phyloP scores from a whole-genome alignment of 1,140 invertebrate genomes.

The Bombus affinis region DNA sequence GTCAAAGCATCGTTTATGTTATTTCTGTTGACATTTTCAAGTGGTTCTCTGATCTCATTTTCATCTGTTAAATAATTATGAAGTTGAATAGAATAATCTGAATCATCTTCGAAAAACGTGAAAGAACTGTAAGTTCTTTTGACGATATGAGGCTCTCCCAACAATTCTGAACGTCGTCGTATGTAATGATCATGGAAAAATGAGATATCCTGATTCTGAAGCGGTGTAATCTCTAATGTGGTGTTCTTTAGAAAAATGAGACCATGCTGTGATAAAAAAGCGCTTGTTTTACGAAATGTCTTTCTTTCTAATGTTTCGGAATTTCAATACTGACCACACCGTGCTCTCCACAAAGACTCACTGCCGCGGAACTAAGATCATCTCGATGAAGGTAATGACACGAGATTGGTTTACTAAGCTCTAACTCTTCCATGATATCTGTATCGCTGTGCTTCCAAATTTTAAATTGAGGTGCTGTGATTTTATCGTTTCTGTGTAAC shows the following conservation, averaged over 20 bases:
- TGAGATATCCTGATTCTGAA: constrained; percentile 66
- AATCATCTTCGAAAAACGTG: background rate
- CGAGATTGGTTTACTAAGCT: constrained; percentile 65
- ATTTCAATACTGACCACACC: constrained; percentile 77
- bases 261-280: constrained; percentile 81
- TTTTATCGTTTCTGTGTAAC: constrained; percentile 81
- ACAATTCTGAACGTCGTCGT: constrained; percentile 58
- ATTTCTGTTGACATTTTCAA: constrained; percentile 14
- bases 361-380: constrained; percentile 79
- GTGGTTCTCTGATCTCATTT: background rate
- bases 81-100: background rate
- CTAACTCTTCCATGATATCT: constrained; percentile 62
- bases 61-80: background rate
- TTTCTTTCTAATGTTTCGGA: background rate
- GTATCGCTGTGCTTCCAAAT: constrained; percentile 77
- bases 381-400: constrained; percentile 83
- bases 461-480: constrained; percentile 80
- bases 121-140: constrained; percentile 79
- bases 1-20: constrained; percentile 76
- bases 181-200: constrained; percentile 63
- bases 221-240: constrained; percentile 86
- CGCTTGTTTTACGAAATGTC: background rate
- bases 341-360: constrained; percentile 82
- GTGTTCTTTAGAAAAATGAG: constrained; percentile 85
- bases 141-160: constrained; percentile 83